These are phyloP conservation scores for Trypoxylon attenuatum DNA, from an alignment of 2,888 invertebrate species.

Conservation along the genomic window DNA sequence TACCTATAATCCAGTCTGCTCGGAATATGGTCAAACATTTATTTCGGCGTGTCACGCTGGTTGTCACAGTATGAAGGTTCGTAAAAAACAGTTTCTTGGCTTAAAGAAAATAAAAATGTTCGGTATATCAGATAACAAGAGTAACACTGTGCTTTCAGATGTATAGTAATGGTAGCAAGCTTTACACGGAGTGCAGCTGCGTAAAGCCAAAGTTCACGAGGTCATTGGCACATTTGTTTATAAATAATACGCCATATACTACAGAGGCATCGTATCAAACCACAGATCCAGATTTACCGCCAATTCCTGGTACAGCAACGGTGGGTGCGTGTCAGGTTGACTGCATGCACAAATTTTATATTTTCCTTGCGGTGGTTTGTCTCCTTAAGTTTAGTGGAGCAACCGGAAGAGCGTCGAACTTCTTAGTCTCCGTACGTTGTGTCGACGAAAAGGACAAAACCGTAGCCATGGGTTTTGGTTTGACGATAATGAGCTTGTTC, in stretches of 20 bases:
- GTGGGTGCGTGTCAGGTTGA: slow-evolving; percentile 78
- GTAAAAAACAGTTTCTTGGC: no score
- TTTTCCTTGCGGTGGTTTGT: slow-evolving; percentile 77
- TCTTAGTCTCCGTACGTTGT: slow-evolving; percentile 80
- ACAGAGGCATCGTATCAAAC: slow-evolving; percentile 53
- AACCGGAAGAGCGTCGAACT: slow-evolving; percentile 79
- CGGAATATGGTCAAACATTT: slow-evolving; percentile 80
- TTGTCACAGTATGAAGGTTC: slow-evolving; percentile 76
- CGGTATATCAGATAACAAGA: not conserved
- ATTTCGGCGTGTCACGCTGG: slow-evolving; percentile 90
- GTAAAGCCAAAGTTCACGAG: slow-evolving; percentile 63
- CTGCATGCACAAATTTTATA: slow-evolving; percentile 77
- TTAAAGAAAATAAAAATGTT: no score
- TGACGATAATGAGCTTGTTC: slow-evolving; percentile 82
- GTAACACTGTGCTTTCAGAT: slow-evolving; percentile 57
- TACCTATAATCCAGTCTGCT: slow-evolving; percentile 85
- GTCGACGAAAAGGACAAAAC: slow-evolving; percentile 85
- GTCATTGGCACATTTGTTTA: slow-evolving; percentile 40
- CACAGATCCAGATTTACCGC: slow-evolving; percentile 35
- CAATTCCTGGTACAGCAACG: slow-evolving; percentile 69
- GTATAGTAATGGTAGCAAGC: slow-evolving; percentile 57
- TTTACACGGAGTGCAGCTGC: slow-evolving; percentile 76
- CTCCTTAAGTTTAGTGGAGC: slow-evolving; percentile 79
- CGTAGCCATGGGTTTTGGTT: slow-evolving; percentile 82
- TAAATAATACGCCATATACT: slow-evolving; percentile 37